phyloP scores from a whole-genome alignment of 2,888 invertebrate genomes.

The Rotaria magnacalcarata region DNA sequence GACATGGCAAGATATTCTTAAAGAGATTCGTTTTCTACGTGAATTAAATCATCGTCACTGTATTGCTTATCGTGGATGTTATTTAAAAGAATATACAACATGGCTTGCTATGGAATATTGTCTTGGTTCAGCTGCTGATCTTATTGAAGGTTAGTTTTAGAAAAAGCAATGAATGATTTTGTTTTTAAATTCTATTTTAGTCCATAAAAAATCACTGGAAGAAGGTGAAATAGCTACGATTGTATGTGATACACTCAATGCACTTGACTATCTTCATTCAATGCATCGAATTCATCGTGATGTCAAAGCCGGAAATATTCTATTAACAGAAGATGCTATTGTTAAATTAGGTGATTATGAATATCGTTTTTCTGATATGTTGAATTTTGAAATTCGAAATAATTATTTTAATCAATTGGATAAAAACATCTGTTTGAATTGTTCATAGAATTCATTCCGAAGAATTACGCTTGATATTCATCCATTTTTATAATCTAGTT shows the following conservation, averaged over 20 bases:
- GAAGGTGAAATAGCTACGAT: constrained; percentile 95
- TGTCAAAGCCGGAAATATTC: constrained; percentile 95
- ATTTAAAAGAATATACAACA: constrained; percentile 86
- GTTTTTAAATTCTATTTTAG: constrained; percentile 54
- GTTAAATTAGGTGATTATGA: constrained; percentile 61
- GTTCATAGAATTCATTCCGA: too few relatives aligned
- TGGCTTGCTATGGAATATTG: constrained; percentile 99
- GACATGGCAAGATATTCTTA: constrained; percentile 99
- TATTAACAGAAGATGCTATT: constrained; percentile 89
- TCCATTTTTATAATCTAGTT: too few relatives aligned
- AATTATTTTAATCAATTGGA: too few relatives aligned
- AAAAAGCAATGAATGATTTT: too few relatives aligned
- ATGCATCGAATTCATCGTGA: constrained; percentile 77
- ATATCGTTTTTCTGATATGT: too few relatives aligned
- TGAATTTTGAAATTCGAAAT: too few relatives aligned
- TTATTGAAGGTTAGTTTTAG: constrained; percentile 64
- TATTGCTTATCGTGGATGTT: constrained; percentile 96
- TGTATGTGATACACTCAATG: constrained; percentile 56
- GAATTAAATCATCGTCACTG: constrained; percentile 91
- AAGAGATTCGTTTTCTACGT: constrained; percentile 92
- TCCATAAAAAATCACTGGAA: constrained; percentile 86
- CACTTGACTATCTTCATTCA: constrained; percentile 86
- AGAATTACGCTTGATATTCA: too few relatives aligned
- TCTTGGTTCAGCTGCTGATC: constrained; percentile 95
- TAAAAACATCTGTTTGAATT: too few relatives aligned